phyloP scores from a whole-genome alignment of 2,113 vertebrate species.

The Telmatochromis sp. region DNA sequence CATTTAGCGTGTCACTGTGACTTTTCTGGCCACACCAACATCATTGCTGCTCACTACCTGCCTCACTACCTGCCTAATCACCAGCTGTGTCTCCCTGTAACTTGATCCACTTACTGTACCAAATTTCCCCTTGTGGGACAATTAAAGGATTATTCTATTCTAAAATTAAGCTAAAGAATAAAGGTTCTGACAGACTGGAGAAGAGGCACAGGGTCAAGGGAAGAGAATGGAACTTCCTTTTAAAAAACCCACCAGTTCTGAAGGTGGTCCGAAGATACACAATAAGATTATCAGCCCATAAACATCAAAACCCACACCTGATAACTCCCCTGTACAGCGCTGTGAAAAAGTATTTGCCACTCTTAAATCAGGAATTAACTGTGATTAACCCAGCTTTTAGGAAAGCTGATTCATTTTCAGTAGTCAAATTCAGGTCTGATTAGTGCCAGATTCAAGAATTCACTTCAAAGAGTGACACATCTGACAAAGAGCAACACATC shows the following conservation, averaged over 20 bases:
- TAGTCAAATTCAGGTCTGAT: neutral
- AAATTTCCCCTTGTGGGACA: too few relatives aligned
- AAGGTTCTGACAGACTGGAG: accelerated
- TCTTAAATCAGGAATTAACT: neutral
- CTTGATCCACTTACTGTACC: neutral
- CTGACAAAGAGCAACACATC: neutral
- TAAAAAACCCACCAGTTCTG: neutral
- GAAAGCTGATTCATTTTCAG: neutral
- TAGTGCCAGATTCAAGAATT: neutral
- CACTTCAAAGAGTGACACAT: neutral
- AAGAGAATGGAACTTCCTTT: neutral
- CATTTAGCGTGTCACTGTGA: neutral
- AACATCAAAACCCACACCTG: neutral
- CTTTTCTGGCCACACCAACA: neutral
- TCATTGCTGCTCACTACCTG: neutral
- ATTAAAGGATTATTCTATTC: too few relatives aligned
- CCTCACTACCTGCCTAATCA: neutral
- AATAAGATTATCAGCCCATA: neutral
- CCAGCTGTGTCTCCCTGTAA: neutral
- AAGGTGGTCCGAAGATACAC: neutral
- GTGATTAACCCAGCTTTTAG: neutral
- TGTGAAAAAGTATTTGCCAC: neutral
- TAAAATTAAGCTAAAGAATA: neutral
- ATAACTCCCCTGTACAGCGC: neutral
- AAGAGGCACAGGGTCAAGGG: neutral